Evolutionary conservation across 2,888 invertebrate species (phyloP).

Genomic region (Heliconius ismenius): DNA sequence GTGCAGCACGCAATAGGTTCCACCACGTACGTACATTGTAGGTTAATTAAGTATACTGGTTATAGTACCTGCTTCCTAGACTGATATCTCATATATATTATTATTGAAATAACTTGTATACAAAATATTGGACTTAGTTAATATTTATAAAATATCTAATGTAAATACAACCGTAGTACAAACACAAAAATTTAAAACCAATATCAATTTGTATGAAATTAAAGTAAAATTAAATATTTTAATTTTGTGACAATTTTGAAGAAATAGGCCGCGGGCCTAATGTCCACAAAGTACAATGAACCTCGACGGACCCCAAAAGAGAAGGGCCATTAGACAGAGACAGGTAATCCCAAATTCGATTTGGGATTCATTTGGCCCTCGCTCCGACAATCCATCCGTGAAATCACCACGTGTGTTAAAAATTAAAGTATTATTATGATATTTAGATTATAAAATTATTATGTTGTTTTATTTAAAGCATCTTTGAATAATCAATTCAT

Average conservation of each 20-base stretch:
- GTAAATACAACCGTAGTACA: background rate
- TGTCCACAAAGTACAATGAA: conserved; percentile 70
- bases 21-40: background rate
- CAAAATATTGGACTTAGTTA: no score
- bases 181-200: background rate
- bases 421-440: conserved; percentile 10
- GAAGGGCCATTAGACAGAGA: conserved; percentile 74
- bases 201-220: background rate
- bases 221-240: conserved; percentile 8
- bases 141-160: background rate
- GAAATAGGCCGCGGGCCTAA: conserved; percentile 41
- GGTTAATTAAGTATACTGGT: conserved; percentile 14
- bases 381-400: conserved; percentile 47
- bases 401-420: conserved; percentile 43
- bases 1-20: background rate
- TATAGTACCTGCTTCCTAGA: conserved; percentile 18
- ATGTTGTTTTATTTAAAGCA: background rate
- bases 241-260: conserved; percentile 22
- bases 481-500: background rate
- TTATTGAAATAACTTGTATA: background rate
- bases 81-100: conserved; percentile 2
- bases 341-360: conserved; percentile 73
- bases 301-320: conserved; percentile 71
- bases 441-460: background rate
- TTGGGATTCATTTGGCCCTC: conserved; percentile 73